phyloP scores from a whole-genome alignment of 2,797 vertebrate genomes.

The Pantherophis vulpinus region DNA sequence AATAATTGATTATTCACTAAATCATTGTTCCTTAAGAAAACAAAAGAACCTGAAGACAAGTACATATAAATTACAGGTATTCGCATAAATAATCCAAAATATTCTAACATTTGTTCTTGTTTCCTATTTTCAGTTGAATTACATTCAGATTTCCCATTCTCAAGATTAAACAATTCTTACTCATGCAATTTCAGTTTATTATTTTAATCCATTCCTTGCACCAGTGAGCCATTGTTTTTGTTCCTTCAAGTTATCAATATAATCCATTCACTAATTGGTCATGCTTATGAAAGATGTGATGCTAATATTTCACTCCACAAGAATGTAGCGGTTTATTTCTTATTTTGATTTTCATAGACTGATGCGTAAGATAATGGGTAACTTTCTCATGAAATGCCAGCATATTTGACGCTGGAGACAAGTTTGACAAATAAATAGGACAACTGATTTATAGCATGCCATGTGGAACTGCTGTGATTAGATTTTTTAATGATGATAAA shows the following conservation, averaged over 20 bases:
- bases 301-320: conserved; percentile 50
- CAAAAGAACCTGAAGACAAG: background rate
- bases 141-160: background rate
- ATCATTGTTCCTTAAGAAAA: background rate
- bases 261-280: conserved; percentile 38
- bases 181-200: conserved; percentile 29
- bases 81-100: background rate
- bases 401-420: conserved; percentile 34
- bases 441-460: conserved; percentile 37
- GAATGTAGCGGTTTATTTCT: conserved; percentile 47
- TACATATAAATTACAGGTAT: background rate
- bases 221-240: conserved; percentile 38
- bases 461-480: conserved; percentile 33
- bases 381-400: conserved; percentile 40
- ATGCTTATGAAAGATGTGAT: conserved; percentile 23
- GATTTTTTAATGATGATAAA: conserved; percentile 36
- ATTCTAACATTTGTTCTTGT: background rate
- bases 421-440: conserved; percentile 37
- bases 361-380: conserved; percentile 35
- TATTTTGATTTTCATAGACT: conserved; percentile 41
- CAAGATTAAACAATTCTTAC: background rate
- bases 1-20: background rate
- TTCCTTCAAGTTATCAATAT: conserved; percentile 47
- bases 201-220: conserved; percentile 52
- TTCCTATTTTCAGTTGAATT: background rate